Evolutionary conservation across 2,113 vertebrate species (phyloP).

Genomic region (Camelus bactrianus): DNA sequence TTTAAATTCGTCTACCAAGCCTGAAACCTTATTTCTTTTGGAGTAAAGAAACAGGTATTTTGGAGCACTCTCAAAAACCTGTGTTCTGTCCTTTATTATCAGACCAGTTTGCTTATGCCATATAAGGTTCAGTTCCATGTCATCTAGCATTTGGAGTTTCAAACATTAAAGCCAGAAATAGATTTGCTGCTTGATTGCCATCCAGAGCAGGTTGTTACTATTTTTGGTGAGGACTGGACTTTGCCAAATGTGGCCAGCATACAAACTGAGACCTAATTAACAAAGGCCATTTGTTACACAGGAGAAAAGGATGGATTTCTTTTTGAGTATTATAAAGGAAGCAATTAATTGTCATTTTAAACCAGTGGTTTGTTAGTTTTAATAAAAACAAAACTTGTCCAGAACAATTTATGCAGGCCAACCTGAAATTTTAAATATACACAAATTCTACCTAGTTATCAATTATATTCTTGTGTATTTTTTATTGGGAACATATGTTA

Average conservation of each 20-base stretch:
- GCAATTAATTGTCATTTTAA: constrained; percentile 59
- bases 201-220: constrained; percentile 74
- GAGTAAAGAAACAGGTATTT: constrained; percentile 36
- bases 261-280: constrained; percentile 55
- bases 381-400: constrained; percentile 67
- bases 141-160: constrained; percentile 75
- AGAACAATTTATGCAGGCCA: constrained; percentile 37
- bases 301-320: constrained; percentile 36
- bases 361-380: constrained; percentile 47
- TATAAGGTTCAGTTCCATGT: constrained; percentile 66
- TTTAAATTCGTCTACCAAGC: neutral
- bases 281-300: constrained; percentile 63
- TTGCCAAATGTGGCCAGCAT: constrained; percentile 73
- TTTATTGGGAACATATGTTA: constrained; percentile 17
- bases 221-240: constrained; percentile 72
- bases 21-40: constrained; percentile 19
- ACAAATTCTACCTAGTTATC: constrained; percentile 60
- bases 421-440: constrained; percentile 56
- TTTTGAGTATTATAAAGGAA: constrained; percentile 28
- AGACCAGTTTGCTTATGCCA: constrained; percentile 42
- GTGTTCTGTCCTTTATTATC: neutral
- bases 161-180: constrained; percentile 76
- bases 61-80: neutral
- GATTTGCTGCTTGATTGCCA: constrained; percentile 56
- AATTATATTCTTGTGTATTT: constrained; percentile 34